These are phyloP conservation scores for Ibidorhyncha struthersii DNA, from an alignment of 2,113 vertebrate genomes.

Conservation along the genomic window DNA sequence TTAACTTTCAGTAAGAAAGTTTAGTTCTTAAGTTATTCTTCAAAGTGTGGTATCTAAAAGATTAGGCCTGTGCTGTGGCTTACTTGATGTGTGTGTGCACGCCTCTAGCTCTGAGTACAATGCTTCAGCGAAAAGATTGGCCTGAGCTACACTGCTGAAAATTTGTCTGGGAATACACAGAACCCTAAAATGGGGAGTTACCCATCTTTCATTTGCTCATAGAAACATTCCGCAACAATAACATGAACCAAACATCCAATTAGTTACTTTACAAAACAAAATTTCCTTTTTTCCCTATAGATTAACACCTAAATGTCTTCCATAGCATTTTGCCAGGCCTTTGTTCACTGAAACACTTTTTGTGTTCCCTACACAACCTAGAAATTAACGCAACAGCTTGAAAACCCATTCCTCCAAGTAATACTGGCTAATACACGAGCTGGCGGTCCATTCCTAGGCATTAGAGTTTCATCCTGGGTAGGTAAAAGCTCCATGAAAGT, in stretches of 20 bases:
- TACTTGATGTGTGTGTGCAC: not conserved
- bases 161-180: not conserved
- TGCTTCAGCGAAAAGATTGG: rapidly evolving
- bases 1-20: not conserved
- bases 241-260: not conserved
- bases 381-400: not conserved
- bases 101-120: not conserved
- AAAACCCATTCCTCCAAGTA: not conserved
- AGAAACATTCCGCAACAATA: not conserved
- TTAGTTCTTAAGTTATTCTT: not conserved
- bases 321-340: not conserved
- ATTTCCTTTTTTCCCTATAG: not conserved
- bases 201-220: not conserved
- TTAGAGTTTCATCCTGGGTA: not conserved
- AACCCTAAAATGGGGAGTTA: not conserved
- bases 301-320: not conserved
- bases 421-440: not conserved
- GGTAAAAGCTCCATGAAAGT: not conserved
- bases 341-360: not conserved
- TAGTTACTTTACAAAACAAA: not conserved
- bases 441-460: not conserved
- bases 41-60: not conserved
- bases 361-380: not conserved
- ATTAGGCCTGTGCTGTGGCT: not conserved
- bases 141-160: not conserved